phyloP scores from a whole-genome alignment of 1,140 invertebrate genomes.

The Drosophila chauvacae region DNA sequence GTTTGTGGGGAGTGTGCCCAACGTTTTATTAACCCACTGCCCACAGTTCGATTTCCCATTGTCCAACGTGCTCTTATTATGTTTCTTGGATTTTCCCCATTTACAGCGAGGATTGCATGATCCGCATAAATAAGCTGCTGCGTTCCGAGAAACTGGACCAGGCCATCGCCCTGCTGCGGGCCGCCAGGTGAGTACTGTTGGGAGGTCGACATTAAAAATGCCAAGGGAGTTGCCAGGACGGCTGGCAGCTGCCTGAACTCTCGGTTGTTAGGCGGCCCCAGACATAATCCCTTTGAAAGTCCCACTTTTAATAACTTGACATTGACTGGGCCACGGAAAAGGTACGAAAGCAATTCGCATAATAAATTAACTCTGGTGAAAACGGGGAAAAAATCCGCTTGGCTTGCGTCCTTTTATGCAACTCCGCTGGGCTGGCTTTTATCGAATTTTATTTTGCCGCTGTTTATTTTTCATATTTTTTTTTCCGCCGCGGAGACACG shows the following conservation, averaged over 20 bases:
- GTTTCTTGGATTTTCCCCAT: slow-evolving; percentile 60
- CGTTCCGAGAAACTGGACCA: slow-evolving; percentile 89
- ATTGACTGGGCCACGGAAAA: slow-evolving; percentile 62
- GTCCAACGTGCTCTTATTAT: slow-evolving; percentile 28
- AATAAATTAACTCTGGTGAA: slow-evolving; percentile 73
- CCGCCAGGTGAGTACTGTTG: slow-evolving; percentile 90
- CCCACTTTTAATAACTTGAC: slow-evolving; percentile 76
- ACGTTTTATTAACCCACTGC: background rate
- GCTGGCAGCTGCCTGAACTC: slow-evolving; percentile 10
- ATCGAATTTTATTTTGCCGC: slow-evolving; percentile 32
- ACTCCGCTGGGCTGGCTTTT: slow-evolving; percentile 25
- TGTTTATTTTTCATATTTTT: slow-evolving; percentile 67
- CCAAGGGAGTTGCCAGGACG: slow-evolving; percentile 15
- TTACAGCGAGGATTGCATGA: slow-evolving; percentile 93
- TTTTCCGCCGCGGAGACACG: slow-evolving; percentile 19
- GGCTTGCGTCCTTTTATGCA: slow-evolving; percentile 18
- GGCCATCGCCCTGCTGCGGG: slow-evolving; percentile 92
- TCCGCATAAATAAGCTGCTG: slow-evolving; percentile 92
- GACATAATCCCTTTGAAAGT: slow-evolving; percentile 63
- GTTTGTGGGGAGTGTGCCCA: slow-evolving; percentile 4
- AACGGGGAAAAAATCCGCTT: slow-evolving; percentile 27
- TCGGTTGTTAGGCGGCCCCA: slow-evolving; percentile 33
- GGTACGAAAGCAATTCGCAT: slow-evolving; percentile 76
- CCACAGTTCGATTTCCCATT: slow-evolving; percentile 25
- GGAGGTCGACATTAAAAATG: slow-evolving; percentile 17